These are phyloP conservation scores for Ochropacha duplaris DNA, from an alignment of 2,888 invertebrate species.

Conservation along the genomic window DNA sequence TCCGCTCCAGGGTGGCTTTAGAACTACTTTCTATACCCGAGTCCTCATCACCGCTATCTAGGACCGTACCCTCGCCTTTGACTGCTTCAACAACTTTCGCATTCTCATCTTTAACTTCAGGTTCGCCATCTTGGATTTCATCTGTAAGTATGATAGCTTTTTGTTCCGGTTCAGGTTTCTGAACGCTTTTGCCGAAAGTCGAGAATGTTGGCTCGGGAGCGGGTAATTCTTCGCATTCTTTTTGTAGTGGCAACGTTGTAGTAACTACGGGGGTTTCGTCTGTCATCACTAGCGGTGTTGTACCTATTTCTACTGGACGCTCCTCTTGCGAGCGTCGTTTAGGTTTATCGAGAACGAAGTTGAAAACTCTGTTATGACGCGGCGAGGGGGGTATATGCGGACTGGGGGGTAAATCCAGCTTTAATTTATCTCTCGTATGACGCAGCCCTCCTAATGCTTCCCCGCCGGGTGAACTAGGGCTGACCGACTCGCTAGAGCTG, in stretches of 20 bases:
- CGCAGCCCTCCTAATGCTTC: constrained; percentile 86
- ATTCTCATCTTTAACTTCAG: constrained; percentile 46
- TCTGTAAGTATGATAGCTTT: constrained; percentile 60
- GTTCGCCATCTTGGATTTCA: constrained; percentile 29
- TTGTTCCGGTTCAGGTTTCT: constrained; percentile 53
- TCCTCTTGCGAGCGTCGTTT: constrained; percentile 46
- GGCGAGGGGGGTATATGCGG: constrained; percentile 71
- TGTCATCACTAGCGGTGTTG: constrained; percentile 67
- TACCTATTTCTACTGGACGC: constrained; percentile 21
- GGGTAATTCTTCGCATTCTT: constrained; percentile 51
- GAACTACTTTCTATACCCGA: constrained; percentile 86
- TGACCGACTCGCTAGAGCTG: constrained; percentile 73
- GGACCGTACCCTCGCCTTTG: constrained; percentile 83
- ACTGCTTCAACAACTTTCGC: constrained; percentile 59
- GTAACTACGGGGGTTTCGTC: constrained; percentile 73
- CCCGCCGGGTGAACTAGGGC: constrained; percentile 69
- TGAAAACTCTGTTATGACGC: constrained; percentile 68
- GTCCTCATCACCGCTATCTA: constrained; percentile 86
- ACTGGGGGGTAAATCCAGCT: constrained; percentile 86
- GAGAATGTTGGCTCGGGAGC: constrained; percentile 81
- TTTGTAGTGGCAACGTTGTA: constrained; percentile 42
- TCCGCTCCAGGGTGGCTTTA: constrained; percentile 82
- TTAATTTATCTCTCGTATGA: constrained; percentile 88
- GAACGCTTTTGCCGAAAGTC: constrained; percentile 81
- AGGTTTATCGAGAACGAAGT: constrained; percentile 70